Conservation (phyloP, 2,797 vertebrate species). For the Hapalemur alaotrensis region DNA sequence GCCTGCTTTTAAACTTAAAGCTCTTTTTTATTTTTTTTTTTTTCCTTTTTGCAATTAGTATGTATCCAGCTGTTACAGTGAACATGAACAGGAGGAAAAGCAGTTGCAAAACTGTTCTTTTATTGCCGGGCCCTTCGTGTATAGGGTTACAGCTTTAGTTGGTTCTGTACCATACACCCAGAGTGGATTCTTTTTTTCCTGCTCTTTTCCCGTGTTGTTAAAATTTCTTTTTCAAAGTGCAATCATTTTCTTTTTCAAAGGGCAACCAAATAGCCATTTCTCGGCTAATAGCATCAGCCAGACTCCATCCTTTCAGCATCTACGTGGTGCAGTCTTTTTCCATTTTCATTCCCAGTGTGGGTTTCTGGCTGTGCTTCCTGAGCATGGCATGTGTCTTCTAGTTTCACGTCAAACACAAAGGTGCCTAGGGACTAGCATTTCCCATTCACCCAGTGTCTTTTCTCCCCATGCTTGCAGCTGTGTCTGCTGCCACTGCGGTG, state of each 20-base stretch:
- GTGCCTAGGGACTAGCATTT: background rate
- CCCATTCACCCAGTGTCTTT: background rate
- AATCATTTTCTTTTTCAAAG: conserved; percentile 17
- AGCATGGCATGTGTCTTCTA: background rate
- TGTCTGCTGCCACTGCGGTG: background rate
- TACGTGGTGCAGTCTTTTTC: background rate
- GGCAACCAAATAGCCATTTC: background rate
- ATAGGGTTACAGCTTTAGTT: background rate
- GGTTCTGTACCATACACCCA: background rate
- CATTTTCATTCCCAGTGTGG: background rate
- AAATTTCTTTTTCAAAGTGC: conserved; percentile 4
- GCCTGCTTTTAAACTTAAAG: conserved; percentile 11
- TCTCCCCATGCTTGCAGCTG: background rate
- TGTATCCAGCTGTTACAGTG: background rate
- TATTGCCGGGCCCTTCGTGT: background rate
- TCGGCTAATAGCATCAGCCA: accelerated
- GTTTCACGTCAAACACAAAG: background rate
- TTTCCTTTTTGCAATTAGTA: conserved; percentile 43
- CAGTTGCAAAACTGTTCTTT: conserved; percentile 19
- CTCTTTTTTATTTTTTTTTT: conserved; percentile 18
- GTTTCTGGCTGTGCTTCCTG: background rate
- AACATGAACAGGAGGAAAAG: background rate
- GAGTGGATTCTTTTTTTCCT: conserved; percentile 23
- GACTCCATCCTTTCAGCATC: background rate
- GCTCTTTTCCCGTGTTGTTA: conserved; percentile 31